Evolutionary conservation across 2,113 vertebrate genomes (phyloP).

Genomic region (Catagonus wagneri): DNA sequence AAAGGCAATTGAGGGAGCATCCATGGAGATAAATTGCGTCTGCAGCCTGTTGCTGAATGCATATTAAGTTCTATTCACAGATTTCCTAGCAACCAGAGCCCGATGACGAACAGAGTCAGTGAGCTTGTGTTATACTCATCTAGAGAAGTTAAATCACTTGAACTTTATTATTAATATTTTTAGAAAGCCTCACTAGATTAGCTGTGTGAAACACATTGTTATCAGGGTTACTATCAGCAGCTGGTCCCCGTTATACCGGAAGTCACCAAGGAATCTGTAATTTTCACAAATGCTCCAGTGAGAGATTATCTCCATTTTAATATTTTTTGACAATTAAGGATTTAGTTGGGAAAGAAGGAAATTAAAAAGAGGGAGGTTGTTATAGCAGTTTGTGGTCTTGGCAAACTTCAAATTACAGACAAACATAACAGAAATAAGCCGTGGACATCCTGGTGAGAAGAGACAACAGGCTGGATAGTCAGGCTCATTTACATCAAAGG

Average conservation of each 20-base stretch:
- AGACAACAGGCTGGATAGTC: neutral
- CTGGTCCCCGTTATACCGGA: slow-evolving; percentile 62
- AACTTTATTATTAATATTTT: slow-evolving; percentile 78
- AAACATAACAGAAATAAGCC: slow-evolving; percentile 37
- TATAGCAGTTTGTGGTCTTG: slow-evolving; percentile 59
- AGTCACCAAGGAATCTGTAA: slow-evolving; percentile 48
- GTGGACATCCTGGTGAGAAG: neutral
- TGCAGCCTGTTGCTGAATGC: slow-evolving; percentile 75
- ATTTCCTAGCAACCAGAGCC: slow-evolving; percentile 87
- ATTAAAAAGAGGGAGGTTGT: slow-evolving; percentile 59
- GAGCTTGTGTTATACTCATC: slow-evolving; percentile 65
- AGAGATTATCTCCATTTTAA: slow-evolving; percentile 52
- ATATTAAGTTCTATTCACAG: slow-evolving; percentile 80
- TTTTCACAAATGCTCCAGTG: slow-evolving; percentile 65
- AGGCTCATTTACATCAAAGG: neutral
- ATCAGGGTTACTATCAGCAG: slow-evolving; percentile 58
- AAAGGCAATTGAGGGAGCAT: slow-evolving; percentile 73
- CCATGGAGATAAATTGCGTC: slow-evolving; percentile 68
- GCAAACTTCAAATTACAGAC: slow-evolving; percentile 59
- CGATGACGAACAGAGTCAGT: slow-evolving; percentile 72
- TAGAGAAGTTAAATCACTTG: slow-evolving; percentile 75
- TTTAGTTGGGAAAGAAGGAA: slow-evolving; percentile 58
- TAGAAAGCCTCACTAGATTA: slow-evolving; percentile 64
- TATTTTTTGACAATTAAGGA: slow-evolving; percentile 52
- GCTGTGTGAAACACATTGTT: slow-evolving; percentile 64